Percentiles rank a stretch among this genome's conserved stretches.
Conservation (phyloP, 1,140 invertebrate species). For the Temnothorax nylanderi region DNA sequence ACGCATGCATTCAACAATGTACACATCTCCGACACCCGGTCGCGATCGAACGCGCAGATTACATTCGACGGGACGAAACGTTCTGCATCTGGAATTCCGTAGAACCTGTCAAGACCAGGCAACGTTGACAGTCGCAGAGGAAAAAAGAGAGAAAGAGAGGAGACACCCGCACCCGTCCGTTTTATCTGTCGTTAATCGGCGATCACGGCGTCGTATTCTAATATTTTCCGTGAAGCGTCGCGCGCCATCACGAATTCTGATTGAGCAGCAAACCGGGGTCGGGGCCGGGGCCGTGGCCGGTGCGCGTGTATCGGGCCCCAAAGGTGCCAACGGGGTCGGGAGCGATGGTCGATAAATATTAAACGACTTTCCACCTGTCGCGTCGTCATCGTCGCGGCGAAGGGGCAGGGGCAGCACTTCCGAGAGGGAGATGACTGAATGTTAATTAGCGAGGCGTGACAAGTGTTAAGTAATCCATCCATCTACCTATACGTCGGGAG, state of each 20-base stretch:
- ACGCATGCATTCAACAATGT: constrained; percentile 20
- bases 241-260: constrained; percentile 77
- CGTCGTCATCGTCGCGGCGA: constrained; percentile 47
- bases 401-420: constrained; percentile 43
- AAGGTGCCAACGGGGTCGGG: constrained; percentile 76
- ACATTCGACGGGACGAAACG: constrained; percentile 74
- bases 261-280: constrained; percentile 40
- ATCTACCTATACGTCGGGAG: constrained; percentile 66
- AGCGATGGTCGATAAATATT: constrained; percentile 83
- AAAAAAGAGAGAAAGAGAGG: constrained; percentile 59
- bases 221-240: constrained; percentile 82
- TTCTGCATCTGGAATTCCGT: constrained; percentile 80
- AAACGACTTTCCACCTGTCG: constrained; percentile 78
- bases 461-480: constrained; percentile 80
- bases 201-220: constrained; percentile 79
- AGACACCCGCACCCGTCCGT: constrained; percentile 7
- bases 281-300: constrained; percentile 29
- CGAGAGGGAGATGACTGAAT: constrained; percentile 81
- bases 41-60: constrained; percentile 76
- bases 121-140: background rate
- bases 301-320: constrained; percentile 54
- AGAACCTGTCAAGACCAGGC: constrained; percentile 64
- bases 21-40: constrained; percentile 36
- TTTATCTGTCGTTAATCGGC: constrained; percentile 76
- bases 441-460: constrained; percentile 83